Evolutionary conservation across 2,113 vertebrate genomes (phyloP), one percentile per base, ranked within the genome.

Genomic region (Thunnus thynnus): DNA sequence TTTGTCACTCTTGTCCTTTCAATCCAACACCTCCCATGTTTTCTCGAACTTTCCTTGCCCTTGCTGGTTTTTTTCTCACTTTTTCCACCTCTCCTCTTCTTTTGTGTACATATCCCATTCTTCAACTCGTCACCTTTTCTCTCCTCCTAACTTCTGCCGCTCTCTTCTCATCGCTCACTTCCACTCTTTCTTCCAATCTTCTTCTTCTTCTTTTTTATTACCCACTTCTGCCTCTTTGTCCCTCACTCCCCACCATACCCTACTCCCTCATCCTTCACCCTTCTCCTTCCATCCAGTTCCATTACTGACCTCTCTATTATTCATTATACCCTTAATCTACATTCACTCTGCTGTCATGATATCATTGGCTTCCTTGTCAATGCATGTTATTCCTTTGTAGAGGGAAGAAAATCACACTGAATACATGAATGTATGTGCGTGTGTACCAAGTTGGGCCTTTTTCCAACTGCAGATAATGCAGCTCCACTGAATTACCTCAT

Each of bases 1-100:
- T 71, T 70, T 55, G 32, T 78, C 83, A 83, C 72, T 74, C 61
- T 64, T 46, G 55, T 83, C 55, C 58, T 72, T 27, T 74, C 56
- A 56, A 36, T 73, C 52, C 60, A 71, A 46, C 68, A 65, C 74
- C 74, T 68, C 56, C 54, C 30, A 32, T 25, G 32, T 78, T 56
- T 41, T 54, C 36, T 58, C 13, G 0, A 52, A 67, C 75, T 66
- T 58, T 55, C 78, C 48, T 70, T 72, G 25, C 52, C 25, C 44
- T 76, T 16, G 20, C 32, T 76, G 62, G 51, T 62, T 44, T 41
- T 54, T 60, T 44, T 55, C 5, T 13, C 2, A n/a, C 5, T 18
- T 51, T 54, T 52, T 18, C 10, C 14, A 11, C 30, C 20, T 41
- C 50, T 52, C 51, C n/a, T 32, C 25, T 68, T 84, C 16, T 20